Percentiles rank a stretch among this genome's conserved stretches.
Conservation (phyloP, 1,140 invertebrate species). For the Bombyx mori region DNA sequence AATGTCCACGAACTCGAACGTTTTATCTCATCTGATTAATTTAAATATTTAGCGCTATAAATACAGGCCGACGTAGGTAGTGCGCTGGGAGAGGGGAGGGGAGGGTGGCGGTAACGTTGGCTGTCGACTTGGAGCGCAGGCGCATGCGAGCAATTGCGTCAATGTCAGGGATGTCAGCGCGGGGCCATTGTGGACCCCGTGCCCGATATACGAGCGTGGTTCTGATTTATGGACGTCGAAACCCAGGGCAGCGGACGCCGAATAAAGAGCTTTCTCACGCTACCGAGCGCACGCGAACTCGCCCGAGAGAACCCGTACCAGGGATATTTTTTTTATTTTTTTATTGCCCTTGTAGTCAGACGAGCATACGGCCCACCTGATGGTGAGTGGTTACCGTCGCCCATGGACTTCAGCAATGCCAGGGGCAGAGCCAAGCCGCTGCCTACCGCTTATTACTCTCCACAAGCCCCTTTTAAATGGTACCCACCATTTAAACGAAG, state of each 20-base stretch:
- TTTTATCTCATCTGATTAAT: constrained; percentile 70
- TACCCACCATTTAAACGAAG: constrained; percentile 60
- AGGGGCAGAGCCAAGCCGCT: too few relatives aligned
- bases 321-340: too few relatives aligned
- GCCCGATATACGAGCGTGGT: constrained; percentile 60
- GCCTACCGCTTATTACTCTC: too few relatives aligned
- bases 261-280: constrained; percentile 68
- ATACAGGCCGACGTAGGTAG: constrained; percentile 39
- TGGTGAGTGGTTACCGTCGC: too few relatives aligned
- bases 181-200: constrained; percentile 52
- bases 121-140: constrained; percentile 35
- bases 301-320: too few relatives aligned
- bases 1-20: constrained; percentile 61
- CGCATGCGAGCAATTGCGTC: constrained; percentile 63
- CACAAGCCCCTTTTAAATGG: constrained; percentile 61
- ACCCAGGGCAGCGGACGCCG: constrained; percentile 39
- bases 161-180: constrained; percentile 56
- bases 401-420: too few relatives aligned
- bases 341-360: too few relatives aligned
- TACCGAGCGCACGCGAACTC: constrained; percentile 65
- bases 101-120: constrained; percentile 4
- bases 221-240: constrained; percentile 66
- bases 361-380: too few relatives aligned
- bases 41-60: constrained; percentile 70
- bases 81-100: constrained; percentile 14